Conservation (phyloP, 2,113 vertebrate species). For the Apteryx owenii region DNA sequence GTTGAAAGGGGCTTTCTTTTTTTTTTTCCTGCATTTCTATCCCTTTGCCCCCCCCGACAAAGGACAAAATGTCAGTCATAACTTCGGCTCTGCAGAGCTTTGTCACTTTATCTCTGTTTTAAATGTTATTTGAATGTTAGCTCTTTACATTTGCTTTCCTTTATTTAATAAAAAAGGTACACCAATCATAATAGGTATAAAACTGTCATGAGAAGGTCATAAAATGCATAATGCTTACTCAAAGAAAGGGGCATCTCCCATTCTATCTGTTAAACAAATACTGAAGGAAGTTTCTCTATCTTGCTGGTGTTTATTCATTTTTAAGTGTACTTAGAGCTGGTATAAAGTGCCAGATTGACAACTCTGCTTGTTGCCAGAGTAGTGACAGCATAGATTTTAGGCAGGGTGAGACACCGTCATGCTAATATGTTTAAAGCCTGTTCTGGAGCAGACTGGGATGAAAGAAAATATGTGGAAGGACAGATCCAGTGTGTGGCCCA, state of each 20-base stretch:
- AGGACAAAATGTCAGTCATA: slow-evolving; percentile 28
- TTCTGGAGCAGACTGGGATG: slow-evolving; percentile 39
- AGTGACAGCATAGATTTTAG: slow-evolving; percentile 30
- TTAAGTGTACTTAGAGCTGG: background rate
- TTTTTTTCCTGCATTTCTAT: background rate
- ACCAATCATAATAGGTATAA: background rate
- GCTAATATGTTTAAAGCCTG: slow-evolving; percentile 22
- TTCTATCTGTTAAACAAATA: background rate
- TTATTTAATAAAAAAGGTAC: slow-evolving; percentile 3
- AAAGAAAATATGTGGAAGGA: slow-evolving; percentile 18
- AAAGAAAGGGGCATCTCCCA: slow-evolving; percentile 2
- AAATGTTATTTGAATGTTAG: slow-evolving; percentile 62
- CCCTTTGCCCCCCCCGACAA: background rate
- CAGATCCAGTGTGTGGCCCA: background rate
- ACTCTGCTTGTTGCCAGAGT: slow-evolving; percentile 37
- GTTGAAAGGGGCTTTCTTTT: background rate
- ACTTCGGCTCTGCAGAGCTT: background rate
- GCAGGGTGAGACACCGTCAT: slow-evolving; percentile 34
- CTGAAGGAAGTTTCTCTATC: slow-evolving; percentile 4
- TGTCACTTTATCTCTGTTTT: slow-evolving; percentile 28
- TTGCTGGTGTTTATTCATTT: slow-evolving; percentile 32
- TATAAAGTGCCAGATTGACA: slow-evolving; percentile 48
- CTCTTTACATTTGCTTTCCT: background rate
- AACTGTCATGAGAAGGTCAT: background rate
- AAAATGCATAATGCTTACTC: slow-evolving; percentile 11